Conservation (phyloP, 2,113 vertebrate genomes). For the Xiphorhynchus elegans region DNA sequence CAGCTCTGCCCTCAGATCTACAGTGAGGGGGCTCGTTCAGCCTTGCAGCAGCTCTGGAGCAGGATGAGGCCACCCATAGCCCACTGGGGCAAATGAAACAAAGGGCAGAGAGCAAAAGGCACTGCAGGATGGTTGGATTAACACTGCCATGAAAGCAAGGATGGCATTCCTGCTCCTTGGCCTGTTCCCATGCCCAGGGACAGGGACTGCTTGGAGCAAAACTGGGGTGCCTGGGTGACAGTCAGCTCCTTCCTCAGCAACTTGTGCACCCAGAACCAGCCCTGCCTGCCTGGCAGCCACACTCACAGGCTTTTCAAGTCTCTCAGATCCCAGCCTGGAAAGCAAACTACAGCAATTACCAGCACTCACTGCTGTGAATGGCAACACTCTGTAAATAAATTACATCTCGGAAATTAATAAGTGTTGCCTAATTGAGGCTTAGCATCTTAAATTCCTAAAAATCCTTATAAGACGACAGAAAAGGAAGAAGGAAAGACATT, state of each 20-base stretch:
- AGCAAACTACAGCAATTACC: background rate
- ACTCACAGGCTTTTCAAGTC: background rate
- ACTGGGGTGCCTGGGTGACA: background rate
- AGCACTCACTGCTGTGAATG: background rate
- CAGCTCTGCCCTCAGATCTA: background rate
- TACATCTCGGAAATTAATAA: background rate
- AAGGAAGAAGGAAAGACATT: background rate
- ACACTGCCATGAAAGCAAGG: background rate
- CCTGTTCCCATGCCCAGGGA: background rate
- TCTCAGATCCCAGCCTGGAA: background rate
- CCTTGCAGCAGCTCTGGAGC: background rate
- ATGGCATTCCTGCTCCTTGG: background rate
- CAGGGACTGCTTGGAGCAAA: background rate
- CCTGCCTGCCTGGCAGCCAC: background rate
- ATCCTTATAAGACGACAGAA: background rate
- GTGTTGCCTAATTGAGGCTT: background rate
- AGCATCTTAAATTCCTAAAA: background rate
- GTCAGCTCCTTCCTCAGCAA: background rate
- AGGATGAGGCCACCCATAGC: background rate
- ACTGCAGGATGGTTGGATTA: accelerated
- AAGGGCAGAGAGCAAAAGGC: background rate
- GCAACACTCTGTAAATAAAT: background rate
- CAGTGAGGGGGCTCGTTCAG: background rate
- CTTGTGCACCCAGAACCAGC: background rate
- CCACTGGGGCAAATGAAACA: accelerated